These are phyloP conservation scores for Phacellophora camtschatica DNA, from an alignment of 30 jellyfish, hydroid and myxozoan genomes.

Conservation along the genomic window DNA sequence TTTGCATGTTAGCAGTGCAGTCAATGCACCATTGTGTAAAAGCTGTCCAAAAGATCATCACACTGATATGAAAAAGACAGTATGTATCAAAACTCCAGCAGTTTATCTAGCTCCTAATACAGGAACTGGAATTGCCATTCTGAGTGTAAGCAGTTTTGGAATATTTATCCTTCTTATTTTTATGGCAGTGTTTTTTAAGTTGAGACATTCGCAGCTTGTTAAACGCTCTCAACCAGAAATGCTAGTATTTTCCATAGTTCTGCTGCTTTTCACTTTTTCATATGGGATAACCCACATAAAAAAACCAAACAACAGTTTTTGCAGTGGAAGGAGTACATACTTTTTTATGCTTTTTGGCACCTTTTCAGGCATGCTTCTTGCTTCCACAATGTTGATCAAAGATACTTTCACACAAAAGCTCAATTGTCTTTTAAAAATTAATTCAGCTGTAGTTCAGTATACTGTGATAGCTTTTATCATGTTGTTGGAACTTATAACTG, in stretches of 20 bases:
- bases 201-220: slow-evolving; percentile 38
- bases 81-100: slow-evolving; percentile 69
- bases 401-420: slow-evolving; percentile 20
- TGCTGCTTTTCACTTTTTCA: slow-evolving; percentile 52
- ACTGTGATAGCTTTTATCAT: slow-evolving; percentile 14
- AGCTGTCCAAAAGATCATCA: slow-evolving; percentile 69
- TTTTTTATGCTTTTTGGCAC: slow-evolving; percentile 53
- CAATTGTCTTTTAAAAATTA: not conserved
- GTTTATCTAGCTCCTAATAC: slow-evolving; percentile 21
- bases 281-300: slow-evolving; percentile 60
- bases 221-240: slow-evolving; percentile 39
- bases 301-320: slow-evolving; percentile 52
- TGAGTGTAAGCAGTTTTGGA: slow-evolving; percentile 41
- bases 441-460: not conserved
- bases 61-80: slow-evolving; percentile 58
- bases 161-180: slow-evolving; percentile 5
- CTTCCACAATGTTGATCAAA: slow-evolving; percentile 34
- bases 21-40: slow-evolving; percentile 55
- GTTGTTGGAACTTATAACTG: slow-evolving; percentile 14
- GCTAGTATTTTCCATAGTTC: slow-evolving; percentile 13
- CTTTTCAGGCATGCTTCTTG: slow-evolving; percentile 40
- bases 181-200: not conserved
- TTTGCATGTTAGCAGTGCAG: slow-evolving; percentile 51
- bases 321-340: slow-evolving; percentile 68
- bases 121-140: slow-evolving; percentile 59